Evolutionary conservation across 2,113 vertebrate species (phyloP).

Genomic region (Burhinus oedicnemus): DNA sequence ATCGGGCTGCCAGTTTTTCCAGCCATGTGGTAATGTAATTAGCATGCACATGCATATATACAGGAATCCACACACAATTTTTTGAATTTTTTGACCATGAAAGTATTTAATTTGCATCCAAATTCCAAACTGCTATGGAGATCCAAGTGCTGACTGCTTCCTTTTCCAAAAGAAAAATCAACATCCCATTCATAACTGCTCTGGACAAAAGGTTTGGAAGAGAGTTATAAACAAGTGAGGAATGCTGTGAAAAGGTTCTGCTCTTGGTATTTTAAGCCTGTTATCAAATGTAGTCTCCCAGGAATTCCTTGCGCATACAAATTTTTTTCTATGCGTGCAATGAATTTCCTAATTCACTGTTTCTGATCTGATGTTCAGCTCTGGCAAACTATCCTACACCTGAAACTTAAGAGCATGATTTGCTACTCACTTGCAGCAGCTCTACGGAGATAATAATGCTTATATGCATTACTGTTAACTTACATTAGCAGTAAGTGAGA

Average conservation of each 20-base stretch:
- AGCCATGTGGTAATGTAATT: not conserved
- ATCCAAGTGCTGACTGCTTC: constrained; percentile 20
- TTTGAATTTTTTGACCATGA: not conserved
- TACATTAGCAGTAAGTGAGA: not conserved
- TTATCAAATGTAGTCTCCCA: not conserved
- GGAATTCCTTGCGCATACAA: not conserved
- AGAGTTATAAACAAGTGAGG: constrained; percentile 19
- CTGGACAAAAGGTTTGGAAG: not conserved
- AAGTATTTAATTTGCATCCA: constrained; percentile 48
- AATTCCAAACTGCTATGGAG: not conserved
- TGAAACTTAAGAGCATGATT: not conserved
- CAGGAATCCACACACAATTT: not conserved
- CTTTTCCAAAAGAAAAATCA: constrained; percentile 47
- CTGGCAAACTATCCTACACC: not conserved
- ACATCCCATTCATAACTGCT: not conserved
- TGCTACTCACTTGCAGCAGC: not conserved
- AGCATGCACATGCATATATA: not conserved
- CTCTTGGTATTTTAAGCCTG: not conserved
- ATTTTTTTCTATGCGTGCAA: not conserved
- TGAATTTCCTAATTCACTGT: not conserved
- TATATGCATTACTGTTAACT: not conserved
- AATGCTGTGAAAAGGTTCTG: not conserved
- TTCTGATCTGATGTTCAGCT: not conserved
- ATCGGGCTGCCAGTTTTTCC: not conserved
- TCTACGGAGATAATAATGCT: not conserved